Evolutionary conservation across 2,888 invertebrate genomes (phyloP).

Genomic region (Ethmia dodecea): DNA sequence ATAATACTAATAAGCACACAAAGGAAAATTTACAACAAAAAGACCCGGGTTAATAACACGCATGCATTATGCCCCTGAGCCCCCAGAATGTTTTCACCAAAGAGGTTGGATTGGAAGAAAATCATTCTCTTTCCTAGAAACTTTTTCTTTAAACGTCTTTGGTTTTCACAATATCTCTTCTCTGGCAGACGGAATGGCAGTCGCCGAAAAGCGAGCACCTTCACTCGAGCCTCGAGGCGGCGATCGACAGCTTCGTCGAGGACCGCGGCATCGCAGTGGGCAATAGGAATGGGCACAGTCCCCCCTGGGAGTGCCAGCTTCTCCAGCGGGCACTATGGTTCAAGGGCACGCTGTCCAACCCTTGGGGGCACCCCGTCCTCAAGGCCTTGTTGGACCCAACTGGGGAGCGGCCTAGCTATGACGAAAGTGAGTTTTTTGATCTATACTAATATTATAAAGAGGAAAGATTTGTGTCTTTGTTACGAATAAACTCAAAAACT

Average conservation of each 20-base stretch:
- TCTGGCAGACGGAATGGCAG: slow-evolving; percentile 59
- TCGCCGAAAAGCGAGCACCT: slow-evolving; percentile 43
- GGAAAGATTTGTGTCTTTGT: no score
- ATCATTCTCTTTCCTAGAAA: no score
- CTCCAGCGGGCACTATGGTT: slow-evolving; percentile 78
- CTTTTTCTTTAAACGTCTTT: no score
- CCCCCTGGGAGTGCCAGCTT: slow-evolving; percentile 52
- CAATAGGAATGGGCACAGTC: slow-evolving; percentile 44
- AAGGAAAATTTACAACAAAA: no score
- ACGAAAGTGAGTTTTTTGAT: slow-evolving; percentile 41
- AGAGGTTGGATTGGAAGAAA: no score
- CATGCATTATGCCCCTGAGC: no score
- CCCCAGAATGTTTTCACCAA: no score
- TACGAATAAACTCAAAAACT: no score
- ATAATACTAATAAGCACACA: no score
- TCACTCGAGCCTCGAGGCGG: slow-evolving; percentile 40
- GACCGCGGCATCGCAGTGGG: slow-evolving; percentile 47
- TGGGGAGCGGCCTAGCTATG: slow-evolving; percentile 54
- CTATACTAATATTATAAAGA: no score
- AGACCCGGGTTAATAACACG: no score
- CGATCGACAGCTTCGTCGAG: slow-evolving; percentile 48
- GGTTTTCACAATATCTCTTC: neutral
- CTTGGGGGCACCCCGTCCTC: slow-evolving; percentile 77
- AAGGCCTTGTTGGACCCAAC: slow-evolving; percentile 73
- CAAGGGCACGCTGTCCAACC: slow-evolving; percentile 61